Evolutionary conservation across 2,888 invertebrate species (phyloP), one percentile per base, ranked within the genome.

Genomic region (Pasiphila rectangulata): DNA sequence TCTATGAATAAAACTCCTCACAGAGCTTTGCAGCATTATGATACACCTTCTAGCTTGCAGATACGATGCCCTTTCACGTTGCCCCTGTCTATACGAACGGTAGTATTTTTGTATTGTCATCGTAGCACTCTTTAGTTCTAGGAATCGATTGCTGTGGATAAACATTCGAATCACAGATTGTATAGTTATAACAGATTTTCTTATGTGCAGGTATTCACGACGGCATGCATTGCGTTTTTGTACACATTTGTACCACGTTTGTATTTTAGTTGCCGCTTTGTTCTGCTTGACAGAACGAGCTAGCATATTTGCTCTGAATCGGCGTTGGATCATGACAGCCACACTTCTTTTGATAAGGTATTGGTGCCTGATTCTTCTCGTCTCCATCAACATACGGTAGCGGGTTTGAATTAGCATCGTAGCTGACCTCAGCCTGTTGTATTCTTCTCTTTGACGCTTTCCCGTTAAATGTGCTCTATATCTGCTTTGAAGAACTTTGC

Each of bases 141-240:
- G 38, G 54, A 62, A 76, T 58, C 63, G 56, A 50, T 75, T 79
- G 25, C 74, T 72, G 32, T 55, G 41, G 7, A 70, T 57, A 13
- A 66, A 60, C 79, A 75, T 82, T 23, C 89, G 78, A 49, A 78
- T 73, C 6, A 63, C 51, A 7, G 82, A 76, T 55, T 90, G 90
- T 12, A 86, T 59, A 1, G 56, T 57, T 9, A 82, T 62, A 4
- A 67, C 59, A 17, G 72, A 75, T 23, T 61, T 64, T 55, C 63
- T 80, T 1, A 82, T 29, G 23, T 53, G 63, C 41, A 79, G 46
- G 62, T 63, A 84, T 43, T 67, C 47, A 13, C 52, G 51, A 2
- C 79, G 73, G 46, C 75, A 75, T 36, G 54, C 40, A 45, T 73
- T 65, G 6, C 78, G 72, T 53, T 65, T 57, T 57, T 64, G 67